Conservation (phyloP, 2,113 vertebrate genomes). For the Grantiella picta region DNA sequence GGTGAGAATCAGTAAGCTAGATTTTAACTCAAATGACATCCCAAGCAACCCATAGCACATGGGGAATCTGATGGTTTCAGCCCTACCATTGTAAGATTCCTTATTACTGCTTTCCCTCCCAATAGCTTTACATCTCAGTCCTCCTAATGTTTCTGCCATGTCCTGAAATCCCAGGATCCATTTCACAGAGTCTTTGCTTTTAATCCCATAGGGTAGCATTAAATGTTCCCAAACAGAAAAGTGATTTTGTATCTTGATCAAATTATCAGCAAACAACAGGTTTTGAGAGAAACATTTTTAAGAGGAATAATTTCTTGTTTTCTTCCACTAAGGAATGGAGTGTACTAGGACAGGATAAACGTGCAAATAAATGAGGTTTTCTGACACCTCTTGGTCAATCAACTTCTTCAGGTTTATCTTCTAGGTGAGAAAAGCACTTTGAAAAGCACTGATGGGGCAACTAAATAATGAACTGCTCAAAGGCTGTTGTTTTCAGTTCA, state of each 20-base stretch:
- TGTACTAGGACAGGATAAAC: not conserved
- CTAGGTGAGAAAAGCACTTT: not conserved
- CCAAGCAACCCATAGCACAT: not conserved
- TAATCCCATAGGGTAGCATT: not conserved
- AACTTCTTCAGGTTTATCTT: not conserved
- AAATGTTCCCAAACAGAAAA: not conserved
- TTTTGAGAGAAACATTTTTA: not conserved
- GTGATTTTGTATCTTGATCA: not conserved
- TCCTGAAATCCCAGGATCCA: not conserved
- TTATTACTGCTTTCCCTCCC: not conserved
- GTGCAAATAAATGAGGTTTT: not conserved
- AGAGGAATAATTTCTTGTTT: not conserved
- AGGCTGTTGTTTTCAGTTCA: not conserved
- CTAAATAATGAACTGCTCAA: not conserved
- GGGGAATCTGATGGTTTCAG: not conserved
- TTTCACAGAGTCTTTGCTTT: not conserved
- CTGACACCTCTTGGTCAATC: not conserved
- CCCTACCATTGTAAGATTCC: not conserved
- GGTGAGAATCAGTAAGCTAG: not conserved
- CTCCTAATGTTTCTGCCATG: not conserved
- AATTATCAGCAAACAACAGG: not conserved
- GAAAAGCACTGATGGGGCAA: slow-evolving; percentile 4
- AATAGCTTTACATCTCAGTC: not conserved
- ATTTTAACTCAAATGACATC: not conserved
- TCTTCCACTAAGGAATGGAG: not conserved